phyloP scores from a whole-genome alignment of 2,113 vertebrate genomes.

The Zapornia atra region DNA sequence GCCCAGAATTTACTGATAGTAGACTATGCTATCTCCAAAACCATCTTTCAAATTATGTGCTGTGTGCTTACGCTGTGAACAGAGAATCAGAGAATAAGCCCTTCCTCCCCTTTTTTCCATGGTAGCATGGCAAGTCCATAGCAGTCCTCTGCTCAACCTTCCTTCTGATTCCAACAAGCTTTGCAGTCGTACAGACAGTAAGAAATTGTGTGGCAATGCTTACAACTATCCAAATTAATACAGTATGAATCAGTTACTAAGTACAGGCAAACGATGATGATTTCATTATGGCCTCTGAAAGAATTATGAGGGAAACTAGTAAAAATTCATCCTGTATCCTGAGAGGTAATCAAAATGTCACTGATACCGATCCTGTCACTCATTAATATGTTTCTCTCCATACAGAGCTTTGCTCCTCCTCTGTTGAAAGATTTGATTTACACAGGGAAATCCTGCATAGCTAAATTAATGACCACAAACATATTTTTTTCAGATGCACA shows the following conservation, averaged over 20 bases:
- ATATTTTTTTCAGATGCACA: background rate
- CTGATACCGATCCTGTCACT: background rate
- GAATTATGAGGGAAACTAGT: background rate
- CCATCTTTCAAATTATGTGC: background rate
- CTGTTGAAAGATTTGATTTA: background rate
- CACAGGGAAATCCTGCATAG: background rate
- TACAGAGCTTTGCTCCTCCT: background rate
- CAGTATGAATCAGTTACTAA: background rate
- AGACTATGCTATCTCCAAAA: background rate
- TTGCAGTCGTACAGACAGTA: background rate
- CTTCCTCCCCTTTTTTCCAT: background rate
- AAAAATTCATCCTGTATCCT: background rate
- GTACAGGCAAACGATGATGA: background rate
- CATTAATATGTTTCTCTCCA: background rate
- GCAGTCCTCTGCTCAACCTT: background rate
- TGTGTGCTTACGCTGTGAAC: background rate
- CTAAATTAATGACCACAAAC: background rate
- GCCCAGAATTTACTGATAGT: background rate
- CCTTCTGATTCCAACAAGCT: background rate
- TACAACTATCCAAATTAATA: background rate
- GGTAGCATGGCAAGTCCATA: background rate
- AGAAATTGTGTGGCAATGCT: background rate
- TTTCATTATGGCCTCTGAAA: background rate
- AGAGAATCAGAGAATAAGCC: background rate
- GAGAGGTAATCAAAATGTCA: background rate